Evolutionary conservation across 1,140 invertebrate species (phyloP), one percentile per base, ranked within the genome.

Genomic region (Solen grandis): DNA sequence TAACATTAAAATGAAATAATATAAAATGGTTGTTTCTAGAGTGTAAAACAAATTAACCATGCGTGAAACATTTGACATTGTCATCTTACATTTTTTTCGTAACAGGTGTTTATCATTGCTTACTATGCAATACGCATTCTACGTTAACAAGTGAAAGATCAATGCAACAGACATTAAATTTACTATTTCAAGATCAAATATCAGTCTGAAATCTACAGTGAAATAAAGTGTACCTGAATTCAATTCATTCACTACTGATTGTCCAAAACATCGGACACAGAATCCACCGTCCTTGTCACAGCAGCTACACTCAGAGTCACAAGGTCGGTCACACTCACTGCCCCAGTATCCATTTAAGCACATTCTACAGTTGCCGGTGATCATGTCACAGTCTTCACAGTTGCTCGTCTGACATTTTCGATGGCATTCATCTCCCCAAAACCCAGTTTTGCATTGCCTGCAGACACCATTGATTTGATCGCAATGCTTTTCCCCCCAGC

Each of bases 241-340:
- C 13, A 5, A 70, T 54, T 35, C 50, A 70, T 54, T 22, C n/a
- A 5, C 16, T n/a, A 36, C 16, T 36, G 0, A 4, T 13, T 35
- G 25, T 0, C 16, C 22, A 0, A 35, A 29, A 54, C 68, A 70
- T 10, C 31, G 41, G 8, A 22, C 25, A 35, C 68, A 70, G n/a
- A 16, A 13, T 2, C 68, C 68, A 36, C 31, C 46, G 16, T 35
- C 14, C 41, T 35, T 70, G 10, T 70, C 41, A 29, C 68, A 70
- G 25, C 68, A 70, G 5, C 36, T 54, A 36, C 68, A 70, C 14
- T 50, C 36, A 2, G 27, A 2, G 14, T 57, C 5, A 36, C 68
- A 70, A 5, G 22, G 13, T 36, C 27, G 25, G 4, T 38, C 5
- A 38, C 68, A 70, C 0, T 35, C n/a, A 2, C 36, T 22, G 33